Conservation (phyloP, 2,113 vertebrate genomes). For the Ornithorhynchus anatinus region DNA sequence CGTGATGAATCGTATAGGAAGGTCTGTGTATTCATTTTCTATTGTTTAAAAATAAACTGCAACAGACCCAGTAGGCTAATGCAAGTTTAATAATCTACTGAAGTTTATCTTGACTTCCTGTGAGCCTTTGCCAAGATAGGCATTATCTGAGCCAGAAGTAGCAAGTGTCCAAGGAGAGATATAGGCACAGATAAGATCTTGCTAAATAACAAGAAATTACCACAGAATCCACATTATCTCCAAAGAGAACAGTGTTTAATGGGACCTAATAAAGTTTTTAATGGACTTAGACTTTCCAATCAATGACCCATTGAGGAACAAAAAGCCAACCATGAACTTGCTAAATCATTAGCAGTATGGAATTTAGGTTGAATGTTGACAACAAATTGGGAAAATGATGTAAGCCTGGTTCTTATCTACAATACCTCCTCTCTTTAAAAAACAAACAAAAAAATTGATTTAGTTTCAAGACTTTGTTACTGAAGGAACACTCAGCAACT, state of each 20-base stretch:
- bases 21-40: not conserved
- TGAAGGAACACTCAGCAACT: too few relatives aligned
- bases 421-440: not conserved
- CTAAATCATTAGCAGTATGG: conserved; percentile 19
- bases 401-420: not conserved
- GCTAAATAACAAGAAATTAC: not conserved
- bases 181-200: not conserved
- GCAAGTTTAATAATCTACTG: conserved; percentile 15
- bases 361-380: not conserved
- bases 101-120: not conserved
- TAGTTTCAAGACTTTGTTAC: too few relatives aligned
- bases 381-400: not conserved
- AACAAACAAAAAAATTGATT: too few relatives aligned
- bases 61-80: not conserved
- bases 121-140: not conserved
- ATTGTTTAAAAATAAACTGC: not conserved
- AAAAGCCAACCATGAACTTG: conserved; percentile 8
- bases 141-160: not conserved
- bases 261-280: conserved; percentile 3
- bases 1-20: conserved; percentile 13
- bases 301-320: not conserved
- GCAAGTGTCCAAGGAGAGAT: not conserved
- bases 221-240: not conserved
- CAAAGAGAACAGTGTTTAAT: conserved; percentile 7
- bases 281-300: conserved; percentile 10